These are phyloP conservation scores for Chaetodon trifascialis DNA, from an alignment of 2,113 vertebrate genomes.

Conservation along the genomic window DNA sequence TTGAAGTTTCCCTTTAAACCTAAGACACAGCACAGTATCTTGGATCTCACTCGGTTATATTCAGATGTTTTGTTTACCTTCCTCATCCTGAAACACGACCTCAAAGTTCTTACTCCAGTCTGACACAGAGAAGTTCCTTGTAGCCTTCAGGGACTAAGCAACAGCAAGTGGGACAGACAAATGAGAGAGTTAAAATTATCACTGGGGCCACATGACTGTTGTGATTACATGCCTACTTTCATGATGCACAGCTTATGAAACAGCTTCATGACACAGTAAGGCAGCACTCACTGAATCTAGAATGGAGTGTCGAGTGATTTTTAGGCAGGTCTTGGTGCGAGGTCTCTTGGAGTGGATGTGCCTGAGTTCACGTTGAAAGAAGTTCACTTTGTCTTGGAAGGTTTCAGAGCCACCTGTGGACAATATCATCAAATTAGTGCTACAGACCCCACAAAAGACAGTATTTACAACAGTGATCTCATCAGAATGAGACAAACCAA, in stretches of 20 bases:
- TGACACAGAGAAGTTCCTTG: conserved; percentile 96
- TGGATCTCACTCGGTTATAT: neutral
- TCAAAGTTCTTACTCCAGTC: conserved; percentile 99
- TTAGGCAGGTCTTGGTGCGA: conserved; percentile 95
- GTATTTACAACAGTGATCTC: neutral
- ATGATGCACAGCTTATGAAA: neutral
- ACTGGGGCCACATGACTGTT: neutral
- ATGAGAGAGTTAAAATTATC: neutral
- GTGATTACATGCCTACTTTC: neutral
- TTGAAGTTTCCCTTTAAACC: neutral
- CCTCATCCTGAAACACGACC: conserved; percentile 98
- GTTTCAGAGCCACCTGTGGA: conserved; percentile 95
- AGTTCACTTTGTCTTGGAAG: conserved; percentile 98
- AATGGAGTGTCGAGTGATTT: conserved; percentile 91
- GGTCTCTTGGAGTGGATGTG: conserved; percentile 95
- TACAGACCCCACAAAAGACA: neutral
- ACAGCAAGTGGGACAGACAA: conserved; percentile 2
- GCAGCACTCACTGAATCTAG: conserved; percentile 91
- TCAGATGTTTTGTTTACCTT: conserved; percentile 86
- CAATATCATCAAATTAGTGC: conserved; percentile 15
- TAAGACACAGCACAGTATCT: neutral
- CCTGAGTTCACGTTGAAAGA: conserved; percentile 96
- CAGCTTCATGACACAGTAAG: neutral
- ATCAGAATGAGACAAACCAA: conserved; percentile 86
- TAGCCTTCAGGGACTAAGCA: conserved; percentile 93